Conservation (phyloP, 2,113 vertebrate genomes). For the Mormoops blainvillei region DNA sequence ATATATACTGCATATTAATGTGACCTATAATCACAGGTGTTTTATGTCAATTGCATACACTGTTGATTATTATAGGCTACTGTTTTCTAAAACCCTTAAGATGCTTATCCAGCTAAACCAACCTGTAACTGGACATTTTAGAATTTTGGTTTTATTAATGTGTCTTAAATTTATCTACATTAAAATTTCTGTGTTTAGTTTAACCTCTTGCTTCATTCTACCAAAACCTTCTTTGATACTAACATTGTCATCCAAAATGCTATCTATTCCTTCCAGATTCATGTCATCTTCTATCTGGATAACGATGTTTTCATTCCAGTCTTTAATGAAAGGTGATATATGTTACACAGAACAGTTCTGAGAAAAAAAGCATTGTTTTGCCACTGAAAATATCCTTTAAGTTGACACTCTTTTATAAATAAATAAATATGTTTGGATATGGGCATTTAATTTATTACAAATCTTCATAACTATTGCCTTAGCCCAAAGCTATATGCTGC, state of each 20-base stretch:
- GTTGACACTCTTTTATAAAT: neutral
- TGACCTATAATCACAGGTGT: neutral
- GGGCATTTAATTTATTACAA: neutral
- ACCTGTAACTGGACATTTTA: neutral
- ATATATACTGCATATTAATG: neutral
- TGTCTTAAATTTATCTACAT: neutral
- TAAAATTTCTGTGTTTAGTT: neutral
- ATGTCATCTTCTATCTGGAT: slow-evolving; percentile 17
- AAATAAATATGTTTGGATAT: neutral
- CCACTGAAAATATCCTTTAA: neutral
- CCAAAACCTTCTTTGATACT: neutral
- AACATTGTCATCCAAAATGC: neutral
- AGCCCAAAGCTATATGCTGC: neutral
- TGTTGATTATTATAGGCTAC: neutral
- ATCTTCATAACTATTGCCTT: neutral
- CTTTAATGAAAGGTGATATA: slow-evolving; percentile 9
- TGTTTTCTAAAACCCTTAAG: neutral
- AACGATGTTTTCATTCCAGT: slow-evolving; percentile 23
- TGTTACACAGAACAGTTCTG: neutral
- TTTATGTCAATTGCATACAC: neutral
- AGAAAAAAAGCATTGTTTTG: neutral
- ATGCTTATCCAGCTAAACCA: neutral
- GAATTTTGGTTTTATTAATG: neutral
- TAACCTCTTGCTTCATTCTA: neutral
- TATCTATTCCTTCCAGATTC: slow-evolving; percentile 10